Conservation (phyloP, 2,888 invertebrate genomes). For the Biston betularia region DNA sequence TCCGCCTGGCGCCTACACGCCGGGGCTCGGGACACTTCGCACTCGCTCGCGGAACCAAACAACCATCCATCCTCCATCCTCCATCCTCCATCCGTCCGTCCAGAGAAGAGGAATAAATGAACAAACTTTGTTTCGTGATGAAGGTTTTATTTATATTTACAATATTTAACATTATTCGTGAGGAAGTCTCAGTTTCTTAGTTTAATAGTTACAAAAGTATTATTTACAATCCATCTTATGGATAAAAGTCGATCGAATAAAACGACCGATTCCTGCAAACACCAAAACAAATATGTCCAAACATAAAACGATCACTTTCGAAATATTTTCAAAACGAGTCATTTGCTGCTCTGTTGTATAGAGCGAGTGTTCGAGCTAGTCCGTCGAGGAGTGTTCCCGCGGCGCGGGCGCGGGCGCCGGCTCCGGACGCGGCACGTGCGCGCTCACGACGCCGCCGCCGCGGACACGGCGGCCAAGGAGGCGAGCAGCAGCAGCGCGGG, state of each 20-base stretch:
- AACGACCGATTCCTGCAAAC: conserved; percentile 24
- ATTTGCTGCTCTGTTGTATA: too few relatives aligned
- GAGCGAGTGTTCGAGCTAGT: background rate
- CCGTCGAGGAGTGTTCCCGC: background rate
- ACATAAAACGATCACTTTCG: background rate
- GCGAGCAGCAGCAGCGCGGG: conserved; percentile 18
- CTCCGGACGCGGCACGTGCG: conserved; percentile 78
- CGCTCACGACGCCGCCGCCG: conserved; percentile 95
- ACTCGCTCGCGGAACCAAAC: too few relatives aligned
- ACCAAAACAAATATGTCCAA: conserved; percentile 22
- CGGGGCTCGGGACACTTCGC: too few relatives aligned
- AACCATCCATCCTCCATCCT: conserved; percentile 11
- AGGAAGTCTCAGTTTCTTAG: background rate
- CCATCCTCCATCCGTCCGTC: conserved; percentile 15
- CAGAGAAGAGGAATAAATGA: background rate
- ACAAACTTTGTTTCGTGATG: too few relatives aligned
- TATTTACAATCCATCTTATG: conserved; percentile 43
- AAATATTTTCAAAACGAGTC: background rate
- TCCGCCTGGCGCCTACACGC: too few relatives aligned
- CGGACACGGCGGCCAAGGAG: background rate
- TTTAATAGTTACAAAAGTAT: background rate
- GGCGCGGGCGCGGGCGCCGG: conserved; percentile 5
- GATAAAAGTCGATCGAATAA: conserved; percentile 14
- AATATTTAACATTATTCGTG: background rate
- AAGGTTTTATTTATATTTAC: background rate